Base-by-base conservation (phyloP, 2,888 invertebrate genomes). In the Orthosia gracilis region DNA sequence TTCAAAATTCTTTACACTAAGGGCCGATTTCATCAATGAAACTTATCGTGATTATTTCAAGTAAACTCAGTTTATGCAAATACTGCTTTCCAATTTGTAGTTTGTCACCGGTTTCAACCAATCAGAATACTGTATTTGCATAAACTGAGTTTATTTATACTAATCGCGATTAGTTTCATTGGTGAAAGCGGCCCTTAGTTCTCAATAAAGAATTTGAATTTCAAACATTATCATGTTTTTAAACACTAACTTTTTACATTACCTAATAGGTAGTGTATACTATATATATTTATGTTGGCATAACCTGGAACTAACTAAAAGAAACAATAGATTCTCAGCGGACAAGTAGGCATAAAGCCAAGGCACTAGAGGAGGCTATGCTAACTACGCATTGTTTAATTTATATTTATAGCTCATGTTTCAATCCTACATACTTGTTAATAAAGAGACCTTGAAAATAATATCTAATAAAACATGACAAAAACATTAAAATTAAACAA, bases 321-420 rank as follows among this genome's bases (percentile, higher is more conserved):
- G 40, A 64, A 64, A 68, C 58, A 74, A 68, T 68, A 61, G 26
- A 47, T 78, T 68, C 64, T 64, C 55, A 65, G 76, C 58, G 13
- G 58, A 17, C 54, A 50, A 4, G 4, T 26, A 50, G 13, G 18
- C 13, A 58, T 9, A 18, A 47, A 17, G 31, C 11, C 18, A 52
- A 17, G 31, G 13, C 18, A 52, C 13, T 21, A 31, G 52, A 15
- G 3, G 18, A 21, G 26, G 40, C 47, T 68, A 26, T 26, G 17
- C 23, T 68, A 72, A 72, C 45, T 71, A 65, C 7, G 45, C 52
- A 78, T 83, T 80, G 79, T 68, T 69, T 31, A 23, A n/a, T 55
- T 47, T 65, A 68, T 52, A 40, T 65, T 61, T 50, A 54, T 45
- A 58, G 15, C 31, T 21, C 17, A 55, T 49, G 12, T 58, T 21